phyloP scores from a whole-genome alignment of 2,888 invertebrate species.

The Tryphoninae sp. region DNA sequence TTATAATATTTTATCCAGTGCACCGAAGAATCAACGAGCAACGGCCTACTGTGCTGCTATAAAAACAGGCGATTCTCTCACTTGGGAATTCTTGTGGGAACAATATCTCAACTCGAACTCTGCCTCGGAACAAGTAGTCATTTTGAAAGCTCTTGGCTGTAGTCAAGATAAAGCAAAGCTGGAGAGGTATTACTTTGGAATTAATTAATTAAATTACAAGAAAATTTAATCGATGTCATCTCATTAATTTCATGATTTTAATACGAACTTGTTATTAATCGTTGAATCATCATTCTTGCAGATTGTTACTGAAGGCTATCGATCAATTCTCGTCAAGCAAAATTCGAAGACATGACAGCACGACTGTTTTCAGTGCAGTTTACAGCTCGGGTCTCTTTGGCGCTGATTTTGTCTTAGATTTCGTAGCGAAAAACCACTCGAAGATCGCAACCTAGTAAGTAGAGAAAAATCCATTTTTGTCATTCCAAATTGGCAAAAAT shows the following conservation, averaged over 20 bases:
- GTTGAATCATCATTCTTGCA: slow-evolving; percentile 74
- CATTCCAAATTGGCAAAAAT: background rate
- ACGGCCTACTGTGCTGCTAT: slow-evolving; percentile 87
- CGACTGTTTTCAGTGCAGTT: slow-evolving; percentile 77
- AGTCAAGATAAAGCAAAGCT: slow-evolving; percentile 81
- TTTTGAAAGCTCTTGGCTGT: slow-evolving; percentile 85
- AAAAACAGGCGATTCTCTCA: slow-evolving; percentile 84
- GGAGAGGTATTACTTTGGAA: slow-evolving; percentile 75
- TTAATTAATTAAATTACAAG: background rate
- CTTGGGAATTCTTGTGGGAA: slow-evolving; percentile 88
- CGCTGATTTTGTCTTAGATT: slow-evolving; percentile 75
- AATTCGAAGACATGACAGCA: slow-evolving; percentile 80
- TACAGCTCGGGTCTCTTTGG: slow-evolving; percentile 72
- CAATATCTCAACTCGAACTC: slow-evolving; percentile 84
- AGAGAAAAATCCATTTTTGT: background rate
- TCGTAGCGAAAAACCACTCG: slow-evolving; percentile 65
- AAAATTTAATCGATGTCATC: too few species aligned
- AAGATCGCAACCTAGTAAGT: slow-evolving; percentile 71
- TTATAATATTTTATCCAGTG: slow-evolving; percentile 78
- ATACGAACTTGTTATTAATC: background rate
- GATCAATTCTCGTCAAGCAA: slow-evolving; percentile 73
- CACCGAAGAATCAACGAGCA: slow-evolving; percentile 86
- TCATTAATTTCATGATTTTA: too few species aligned
- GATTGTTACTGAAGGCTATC: slow-evolving; percentile 82
- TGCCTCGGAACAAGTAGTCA: slow-evolving; percentile 84